Evolutionary conservation across 1,140 invertebrate species (phyloP), one percentile per base, ranked within the genome.

Genomic region (Camponotus pennsylvanicus): DNA sequence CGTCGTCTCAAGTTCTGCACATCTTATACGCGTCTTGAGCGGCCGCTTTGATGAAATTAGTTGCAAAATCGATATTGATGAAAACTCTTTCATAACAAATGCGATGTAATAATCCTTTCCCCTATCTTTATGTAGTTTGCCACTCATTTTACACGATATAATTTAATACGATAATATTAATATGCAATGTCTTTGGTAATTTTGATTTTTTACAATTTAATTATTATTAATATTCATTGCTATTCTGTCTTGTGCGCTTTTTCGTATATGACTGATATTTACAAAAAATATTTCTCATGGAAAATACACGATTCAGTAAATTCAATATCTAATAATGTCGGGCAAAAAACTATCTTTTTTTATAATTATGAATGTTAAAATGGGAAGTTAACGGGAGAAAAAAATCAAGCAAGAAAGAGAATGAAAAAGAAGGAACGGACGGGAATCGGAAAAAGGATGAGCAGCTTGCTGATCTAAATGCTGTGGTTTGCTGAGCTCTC

Each of bases 41-140:
- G 79, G 76, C 5, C 13, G 75, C 85, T 90, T 90, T 83, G 82
- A 91, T 85, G 55, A 80, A 85, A 37, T 67, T 77, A 45, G 27
- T 75, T 40, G n/a, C 59, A 71, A 84, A 85, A 32, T 79, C 40
- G 21, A 55, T 61, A 57, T 1, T 32, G 18, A 61, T 55, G 27
- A 18, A 59, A 2, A 61, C 21, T 71, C 42, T 18, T 82, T 59
- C n/a, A 42, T 34, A 78, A 6, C 42, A 63, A 59, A 59, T 3
- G 8, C 13, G 73, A 82, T 55, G 34, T n/a, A 45, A 61, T 45
- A 71, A 0, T 7, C 2, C 42, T 13, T 45, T 45, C 42, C 9
- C 42, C 8, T 11, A 11, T 13, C 42, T 27, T 3, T 34, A 42
- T 40, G 2, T 40, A 4, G 37, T 40, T 40, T 40, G 27, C 27